Conservation (phyloP, 2,888 invertebrate species). For the Lepidocyrtinus sp. region DNA sequence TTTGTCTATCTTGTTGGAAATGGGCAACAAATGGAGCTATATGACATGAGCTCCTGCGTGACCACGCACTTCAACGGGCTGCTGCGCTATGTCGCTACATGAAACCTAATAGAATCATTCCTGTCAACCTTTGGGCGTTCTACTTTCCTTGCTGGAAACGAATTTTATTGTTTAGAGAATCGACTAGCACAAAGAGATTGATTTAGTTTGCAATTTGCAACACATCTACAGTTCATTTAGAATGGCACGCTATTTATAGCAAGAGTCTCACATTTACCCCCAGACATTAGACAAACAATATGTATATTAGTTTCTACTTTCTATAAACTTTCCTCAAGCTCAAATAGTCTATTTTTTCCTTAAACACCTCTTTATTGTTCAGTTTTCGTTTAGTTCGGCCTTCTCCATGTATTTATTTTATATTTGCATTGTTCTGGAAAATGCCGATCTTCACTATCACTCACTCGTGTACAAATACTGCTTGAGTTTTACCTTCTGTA, state of each 20-base stretch:
- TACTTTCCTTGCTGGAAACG: not conserved
- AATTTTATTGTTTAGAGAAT: not conserved
- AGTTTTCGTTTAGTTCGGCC: too few relatives aligned
- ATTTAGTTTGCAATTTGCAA: not conserved
- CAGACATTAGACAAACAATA: too few relatives aligned
- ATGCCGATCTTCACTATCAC: not conserved
- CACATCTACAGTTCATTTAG: not conserved
- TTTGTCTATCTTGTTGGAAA: not conserved
- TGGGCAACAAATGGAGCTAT: not conserved
- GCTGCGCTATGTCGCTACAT: too few relatives aligned
- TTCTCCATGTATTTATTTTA: not conserved
- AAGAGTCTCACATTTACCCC: too few relatives aligned
- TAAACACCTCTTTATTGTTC: too few relatives aligned
- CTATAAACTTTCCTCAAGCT: too few relatives aligned
- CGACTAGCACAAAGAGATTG: conserved; percentile 33
- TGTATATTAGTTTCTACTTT: too few relatives aligned
- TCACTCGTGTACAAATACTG: not conserved
- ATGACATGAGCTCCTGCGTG: not conserved
- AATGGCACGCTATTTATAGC: conserved; percentile 25
- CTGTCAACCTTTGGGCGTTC: too few relatives aligned
- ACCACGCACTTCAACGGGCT: not conserved
- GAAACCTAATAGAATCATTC: too few relatives aligned
- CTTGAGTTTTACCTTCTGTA: not conserved
- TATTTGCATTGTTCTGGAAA: not conserved
- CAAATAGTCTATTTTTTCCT: too few relatives aligned